Percentiles rank a stretch among this genome's conserved stretches.
phyloP scores from a whole-genome alignment of 2,888 invertebrate species.

The Candidula unifasciata region DNA sequence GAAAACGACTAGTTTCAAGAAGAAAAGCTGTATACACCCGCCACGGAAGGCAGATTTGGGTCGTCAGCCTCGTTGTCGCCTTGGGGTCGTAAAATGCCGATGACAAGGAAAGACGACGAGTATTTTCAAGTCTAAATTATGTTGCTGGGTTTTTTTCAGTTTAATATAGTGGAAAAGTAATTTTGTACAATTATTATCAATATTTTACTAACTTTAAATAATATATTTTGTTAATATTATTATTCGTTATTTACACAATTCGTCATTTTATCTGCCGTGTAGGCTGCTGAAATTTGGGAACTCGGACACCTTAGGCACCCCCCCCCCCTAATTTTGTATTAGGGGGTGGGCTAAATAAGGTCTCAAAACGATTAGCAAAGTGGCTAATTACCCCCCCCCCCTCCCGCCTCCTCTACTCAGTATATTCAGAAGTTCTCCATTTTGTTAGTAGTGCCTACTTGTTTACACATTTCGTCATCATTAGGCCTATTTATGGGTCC shows the following conservation, averaged over 20 bases:
- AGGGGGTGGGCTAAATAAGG: too few species aligned
- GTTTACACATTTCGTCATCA: too few species aligned
- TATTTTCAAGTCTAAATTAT: conserved; percentile 55
- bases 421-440: too few species aligned
- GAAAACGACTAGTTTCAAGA: background rate
- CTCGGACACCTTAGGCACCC: too few species aligned
- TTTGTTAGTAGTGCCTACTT: too few species aligned
- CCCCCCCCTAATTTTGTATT: too few species aligned
- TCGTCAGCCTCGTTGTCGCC: conserved; percentile 63
- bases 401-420: too few species aligned
- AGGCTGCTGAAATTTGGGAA: too few species aligned
- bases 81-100: conserved; percentile 55
- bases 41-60: conserved; percentile 13
- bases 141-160: background rate
- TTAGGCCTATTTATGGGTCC: too few species aligned
- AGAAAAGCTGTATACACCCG: background rate
- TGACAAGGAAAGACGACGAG: conserved; percentile 55
- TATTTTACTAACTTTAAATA: background rate
- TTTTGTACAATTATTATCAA: background rate
- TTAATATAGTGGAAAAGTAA: background rate
- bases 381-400: too few species aligned
- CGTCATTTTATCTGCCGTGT: background rate
- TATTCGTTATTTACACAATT: background rate
- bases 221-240: background rate
- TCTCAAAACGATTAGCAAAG: too few species aligned